These are phyloP conservation scores for Pantala flavescens DNA, from an alignment of 1,140 invertebrate genomes.

Conservation along the genomic window DNA sequence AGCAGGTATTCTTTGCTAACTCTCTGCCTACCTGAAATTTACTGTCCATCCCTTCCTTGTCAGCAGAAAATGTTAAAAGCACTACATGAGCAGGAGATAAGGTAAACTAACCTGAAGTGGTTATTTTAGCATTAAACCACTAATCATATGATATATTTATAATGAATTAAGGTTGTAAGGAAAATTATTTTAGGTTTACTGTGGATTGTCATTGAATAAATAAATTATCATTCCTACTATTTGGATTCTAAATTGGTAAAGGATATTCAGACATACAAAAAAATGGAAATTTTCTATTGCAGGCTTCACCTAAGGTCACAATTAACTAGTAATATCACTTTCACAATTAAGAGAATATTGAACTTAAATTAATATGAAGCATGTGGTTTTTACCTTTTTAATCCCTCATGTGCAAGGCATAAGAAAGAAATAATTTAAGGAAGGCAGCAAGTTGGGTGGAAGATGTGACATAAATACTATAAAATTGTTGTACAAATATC, in stretches of 20 bases:
- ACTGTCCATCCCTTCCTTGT: conserved; percentile 14
- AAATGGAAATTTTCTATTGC: background rate
- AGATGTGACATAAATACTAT: too few relatives aligned
- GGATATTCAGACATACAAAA: background rate
- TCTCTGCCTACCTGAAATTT: conserved; percentile 15
- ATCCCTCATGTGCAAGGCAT: background rate
- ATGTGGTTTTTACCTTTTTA: conserved; percentile 4
- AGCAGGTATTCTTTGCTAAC: background rate
- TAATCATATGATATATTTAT: background rate
- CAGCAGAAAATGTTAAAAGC: conserved; percentile 16
- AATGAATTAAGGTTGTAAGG: too few relatives aligned
- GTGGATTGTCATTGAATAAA: too few relatives aligned
- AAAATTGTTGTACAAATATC: too few relatives aligned
- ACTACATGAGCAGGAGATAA: conserved; percentile 16
- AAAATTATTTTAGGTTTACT: too few relatives aligned
- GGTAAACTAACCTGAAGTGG: background rate
- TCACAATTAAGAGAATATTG: background rate
- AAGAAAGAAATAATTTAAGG: background rate
- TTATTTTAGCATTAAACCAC: background rate
- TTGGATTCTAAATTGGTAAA: background rate
- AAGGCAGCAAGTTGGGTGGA: background rate
- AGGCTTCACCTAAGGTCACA: background rate
- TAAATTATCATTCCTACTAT: background rate
- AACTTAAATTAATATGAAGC: background rate
- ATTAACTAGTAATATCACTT: background rate